Evolutionary conservation across 2,888 invertebrate species (phyloP), one percentile per base, ranked within the genome.

Genomic region (Morpho achilles): DNA sequence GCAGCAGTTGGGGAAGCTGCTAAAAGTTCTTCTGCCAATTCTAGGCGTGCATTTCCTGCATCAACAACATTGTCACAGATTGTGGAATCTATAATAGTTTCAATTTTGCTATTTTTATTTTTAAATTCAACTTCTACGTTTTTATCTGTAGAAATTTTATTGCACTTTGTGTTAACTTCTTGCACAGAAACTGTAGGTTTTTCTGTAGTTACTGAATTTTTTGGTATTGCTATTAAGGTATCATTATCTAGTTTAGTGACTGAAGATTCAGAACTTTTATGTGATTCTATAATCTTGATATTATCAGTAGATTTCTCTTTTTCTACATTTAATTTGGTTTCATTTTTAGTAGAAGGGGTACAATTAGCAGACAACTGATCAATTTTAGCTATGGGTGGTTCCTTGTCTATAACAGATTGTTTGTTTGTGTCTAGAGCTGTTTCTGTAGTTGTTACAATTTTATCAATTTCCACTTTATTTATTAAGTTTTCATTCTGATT

Each of bases 1-100:
- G 95, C 95, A 9, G 95, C 95, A 2, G 95, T 95, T 6, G 95
- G 95, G 2, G 95, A 95, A 53, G 91, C 88, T 56, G 91, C 91
- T 65, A 90, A 69, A 70, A 90, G 86, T 62, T 90, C 90, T 73
- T 90, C 90, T 3, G 90, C 93, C 66, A 93, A 79, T 73, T 93
- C 93, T 66, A 93, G 84, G 40, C 92, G 84, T 51, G 92, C 92
- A 67, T 92, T 91, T 16, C 92, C 92, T 49, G 88, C 91, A 65
- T 90, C 88, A 1, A 84, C 87, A 53, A 76, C 77, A 67, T 77
- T 80, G 63, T 89, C 90, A 68, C 88, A 88, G 62, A 90, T 70
- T 32, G 82, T 64, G n/a, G 84, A 70, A 44, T 90, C 87, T 67
- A 90, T 72, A 64, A 90, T 81, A 67, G 71, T 79, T 8, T 84